Evolutionary conservation across 1,140 invertebrate genomes (phyloP).

Genomic region (Paralvinella palmiformis): DNA sequence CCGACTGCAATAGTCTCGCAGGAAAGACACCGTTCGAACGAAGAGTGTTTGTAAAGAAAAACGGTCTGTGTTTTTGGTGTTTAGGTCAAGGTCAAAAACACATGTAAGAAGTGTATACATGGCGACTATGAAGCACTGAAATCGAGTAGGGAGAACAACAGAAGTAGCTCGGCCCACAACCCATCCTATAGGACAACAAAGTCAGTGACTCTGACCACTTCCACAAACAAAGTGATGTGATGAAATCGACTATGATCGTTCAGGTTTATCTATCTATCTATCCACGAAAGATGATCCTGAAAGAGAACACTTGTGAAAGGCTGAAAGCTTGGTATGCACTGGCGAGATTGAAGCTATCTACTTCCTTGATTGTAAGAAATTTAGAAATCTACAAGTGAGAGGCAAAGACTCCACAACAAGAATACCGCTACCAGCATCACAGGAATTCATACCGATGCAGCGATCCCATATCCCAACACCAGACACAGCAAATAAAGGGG

Average conservation of each 20-base stretch:
- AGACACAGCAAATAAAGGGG: constrained; percentile 2
- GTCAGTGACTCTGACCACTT: no score
- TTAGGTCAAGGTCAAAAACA: constrained; percentile 8
- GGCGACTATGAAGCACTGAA: no score
- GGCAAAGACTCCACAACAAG: neutral
- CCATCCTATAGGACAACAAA: no score
- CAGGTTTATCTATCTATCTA: constrained; percentile 3
- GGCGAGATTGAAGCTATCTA: neutral
- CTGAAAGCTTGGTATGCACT: constrained; percentile 9
- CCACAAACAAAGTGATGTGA: no score
- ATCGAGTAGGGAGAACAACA: no score
- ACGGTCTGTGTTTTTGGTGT: constrained; percentile 15
- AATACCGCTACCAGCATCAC: neutral
- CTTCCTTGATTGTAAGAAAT: constrained; percentile 2
- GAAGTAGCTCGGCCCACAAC: no score
- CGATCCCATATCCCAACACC: constrained; percentile 7
- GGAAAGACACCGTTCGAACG: neutral
- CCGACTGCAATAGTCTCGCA: neutral
- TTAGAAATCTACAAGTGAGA: neutral
- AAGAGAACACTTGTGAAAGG: neutral
- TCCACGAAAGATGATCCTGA: neutral
- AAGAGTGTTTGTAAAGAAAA: constrained; percentile 2
- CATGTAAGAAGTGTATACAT: neutral
- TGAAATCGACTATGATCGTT: constrained; percentile 10
- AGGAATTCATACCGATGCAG: neutral